Percentiles rank a stretch among this genome's conserved stretches.
phyloP scores from a whole-genome alignment of 1,140 invertebrate species.

The Temnothorax curvispinosus region DNA sequence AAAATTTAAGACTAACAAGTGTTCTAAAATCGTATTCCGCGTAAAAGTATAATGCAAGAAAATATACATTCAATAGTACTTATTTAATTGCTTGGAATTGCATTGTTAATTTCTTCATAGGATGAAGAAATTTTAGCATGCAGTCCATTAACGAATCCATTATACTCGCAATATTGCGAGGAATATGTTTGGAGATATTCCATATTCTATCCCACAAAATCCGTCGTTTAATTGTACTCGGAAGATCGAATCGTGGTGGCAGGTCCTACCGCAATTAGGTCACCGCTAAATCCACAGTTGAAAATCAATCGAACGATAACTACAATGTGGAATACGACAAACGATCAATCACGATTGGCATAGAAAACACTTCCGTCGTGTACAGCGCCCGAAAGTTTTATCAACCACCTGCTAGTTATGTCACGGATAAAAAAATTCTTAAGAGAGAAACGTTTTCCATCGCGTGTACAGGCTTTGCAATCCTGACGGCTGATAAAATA shows the following conservation, averaged over 20 bases:
- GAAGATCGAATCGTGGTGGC: slow-evolving; percentile 45
- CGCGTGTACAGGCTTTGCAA: neutral
- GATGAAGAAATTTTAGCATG: neutral
- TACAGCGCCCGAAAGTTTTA: neutral
- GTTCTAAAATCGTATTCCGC: neutral
- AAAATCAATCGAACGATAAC: slow-evolving; percentile 45
- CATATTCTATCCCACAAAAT: slow-evolving; percentile 48
- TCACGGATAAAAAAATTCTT: neutral
- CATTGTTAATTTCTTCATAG: neutral
- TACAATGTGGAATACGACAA: slow-evolving; percentile 17
- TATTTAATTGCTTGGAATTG: neutral
- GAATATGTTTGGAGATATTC: slow-evolving; percentile 30
- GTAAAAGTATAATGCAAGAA: neutral
- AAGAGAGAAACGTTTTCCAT: neutral
- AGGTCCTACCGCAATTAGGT: slow-evolving; percentile 43
- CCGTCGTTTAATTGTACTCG: slow-evolving; percentile 53
- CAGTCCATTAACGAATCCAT: slow-evolving; percentile 31
- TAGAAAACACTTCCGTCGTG: neutral
- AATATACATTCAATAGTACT: neutral
- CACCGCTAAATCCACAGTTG: slow-evolving; percentile 30
- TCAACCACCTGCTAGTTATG: neutral
- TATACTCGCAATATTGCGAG: slow-evolving; percentile 48
- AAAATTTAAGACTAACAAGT: neutral
- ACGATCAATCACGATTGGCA: slow-evolving; percentile 28
- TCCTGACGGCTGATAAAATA: neutral